Evolutionary conservation across 2,113 vertebrate species (phyloP), one percentile per base, ranked within the genome.

Genomic region (Dolichallabes microphthalmus): DNA sequence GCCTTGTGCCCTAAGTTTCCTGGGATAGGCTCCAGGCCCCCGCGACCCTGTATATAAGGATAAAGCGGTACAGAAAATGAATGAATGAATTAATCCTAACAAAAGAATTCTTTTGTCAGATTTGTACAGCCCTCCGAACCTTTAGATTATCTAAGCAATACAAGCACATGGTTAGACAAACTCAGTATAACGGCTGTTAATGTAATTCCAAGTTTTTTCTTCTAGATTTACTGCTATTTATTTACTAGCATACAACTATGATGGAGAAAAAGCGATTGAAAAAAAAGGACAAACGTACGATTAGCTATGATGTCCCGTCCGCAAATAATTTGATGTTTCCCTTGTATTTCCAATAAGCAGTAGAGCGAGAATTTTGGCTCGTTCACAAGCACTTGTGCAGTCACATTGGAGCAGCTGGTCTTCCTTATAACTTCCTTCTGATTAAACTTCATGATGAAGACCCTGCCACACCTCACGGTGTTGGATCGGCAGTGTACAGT

Each of bases 401-500:
- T 79, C 10, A 89, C 83, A 0, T 63, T 86, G 27, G 86, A 92
- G 88, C 92, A 92, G 90, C 90, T 90, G 20, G 86, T 14, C 64
- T 86, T 10, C 68, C 68, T 22, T 3, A 68, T 12, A 66, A 92
- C 60, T 0, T 0, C 5, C 8, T 80, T 2, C 0, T 1, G 0
- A 13, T 93, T 83, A 12, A 92, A 63, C 2, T 39, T 32, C 15
- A 92, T 86, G 55, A 82, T 58, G 57, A 90, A 91, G 57, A 14
- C 55, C 55, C 81, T 82, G 17, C 61, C 0, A 84, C 92, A 94
- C 22, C 27, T 53, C 17, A 39, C 50, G 2, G 57, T 1, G 20
- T n/a, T 0, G 55, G 89, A 39, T 32, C 89, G 88, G 85, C 94
- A 96, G 87, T 82, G 86, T 35, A 95, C 91, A 0, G 87, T 93